Percentiles rank a stretch among this genome's conserved stretches.
phyloP scores from a whole-genome alignment of 2,888 invertebrate genomes.

The Agrypnus murinus region DNA sequence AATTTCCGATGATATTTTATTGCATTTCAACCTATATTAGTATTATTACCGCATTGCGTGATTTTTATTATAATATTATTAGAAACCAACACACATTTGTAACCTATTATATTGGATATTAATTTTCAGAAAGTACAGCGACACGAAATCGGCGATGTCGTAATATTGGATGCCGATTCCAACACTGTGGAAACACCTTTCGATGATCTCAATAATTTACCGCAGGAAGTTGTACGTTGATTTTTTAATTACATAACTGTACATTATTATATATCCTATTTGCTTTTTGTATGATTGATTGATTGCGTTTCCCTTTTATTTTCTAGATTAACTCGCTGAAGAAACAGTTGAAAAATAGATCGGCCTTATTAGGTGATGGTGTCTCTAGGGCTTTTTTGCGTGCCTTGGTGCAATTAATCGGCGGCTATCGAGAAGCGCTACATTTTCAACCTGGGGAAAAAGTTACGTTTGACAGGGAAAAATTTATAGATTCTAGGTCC shows the following conservation, averaged over 20 bases:
- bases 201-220: conserved; percentile 92
- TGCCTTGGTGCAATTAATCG: conserved; percentile 94
- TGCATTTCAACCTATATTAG: neutral
- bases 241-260: conserved; percentile 13
- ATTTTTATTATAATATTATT: neutral
- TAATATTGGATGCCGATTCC: conserved; percentile 93
- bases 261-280: neutral
- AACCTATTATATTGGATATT: neutral
- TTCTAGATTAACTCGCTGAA: conserved; percentile 83
- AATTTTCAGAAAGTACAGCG: conserved; percentile 81
- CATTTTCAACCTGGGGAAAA: conserved; percentile 82
- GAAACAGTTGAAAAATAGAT: conserved; percentile 83
- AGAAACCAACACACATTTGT: neutral
- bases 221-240: conserved; percentile 87
- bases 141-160: conserved; percentile 94
- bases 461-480: conserved; percentile 90
- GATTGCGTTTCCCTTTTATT: conserved; percentile 4
- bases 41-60: neutral
- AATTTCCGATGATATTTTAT: neutral
- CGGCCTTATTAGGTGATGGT: conserved; percentile 89
- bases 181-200: conserved; percentile 91
- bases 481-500: conserved; percentile 91
- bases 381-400: conserved; percentile 94
- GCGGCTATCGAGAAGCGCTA: conserved; percentile 94
- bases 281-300: neutral